Percentiles rank a stretch among this genome's conserved stretches.
Evolutionary conservation across 2,113 vertebrate genomes (phyloP).

Genomic region (Poeciliopsis retropinna): DNA sequence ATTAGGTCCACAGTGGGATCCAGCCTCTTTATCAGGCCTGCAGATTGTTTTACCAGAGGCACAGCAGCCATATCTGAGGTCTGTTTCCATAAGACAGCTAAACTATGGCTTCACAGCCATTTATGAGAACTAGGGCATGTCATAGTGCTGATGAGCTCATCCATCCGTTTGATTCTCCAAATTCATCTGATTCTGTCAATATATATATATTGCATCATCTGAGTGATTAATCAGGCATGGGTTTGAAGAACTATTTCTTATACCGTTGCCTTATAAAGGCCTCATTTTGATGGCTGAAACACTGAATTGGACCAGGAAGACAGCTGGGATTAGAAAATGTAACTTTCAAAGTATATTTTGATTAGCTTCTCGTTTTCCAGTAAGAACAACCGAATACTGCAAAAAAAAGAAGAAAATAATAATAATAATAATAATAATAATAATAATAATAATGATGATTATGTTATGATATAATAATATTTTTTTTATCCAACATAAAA

Average conservation of each 20-base stretch:
- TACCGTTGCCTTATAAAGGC: neutral
- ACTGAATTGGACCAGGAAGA: neutral
- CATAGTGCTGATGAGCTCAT: conserved; percentile 31
- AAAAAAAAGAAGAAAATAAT: too few relatives aligned
- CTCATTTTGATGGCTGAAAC: too few relatives aligned
- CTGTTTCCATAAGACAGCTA: conserved; percentile 55
- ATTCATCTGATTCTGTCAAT: conserved; percentile 26
- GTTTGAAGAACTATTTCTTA: neutral
- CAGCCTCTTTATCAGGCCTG: conserved; percentile 46
- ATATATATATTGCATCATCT: neutral
- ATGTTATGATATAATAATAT: too few relatives aligned
- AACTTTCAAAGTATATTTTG: too few relatives aligned
- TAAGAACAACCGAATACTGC: too few relatives aligned
- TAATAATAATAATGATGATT: too few relatives aligned
- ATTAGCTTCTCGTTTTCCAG: too few relatives aligned
- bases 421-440: too few relatives aligned
- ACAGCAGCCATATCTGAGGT: conserved; percentile 63
- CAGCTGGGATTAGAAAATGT: too few relatives aligned
- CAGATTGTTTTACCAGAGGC: conserved; percentile 41
- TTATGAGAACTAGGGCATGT: conserved; percentile 31
- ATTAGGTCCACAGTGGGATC: conserved; percentile 37
- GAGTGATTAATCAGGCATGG: neutral
- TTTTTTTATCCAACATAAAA: too few relatives aligned
- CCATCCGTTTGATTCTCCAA: conserved; percentile 32
- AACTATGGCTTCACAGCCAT: conserved; percentile 53